phyloP scores from a whole-genome alignment of 2,888 invertebrate genomes.

The Drosophila testacea region DNA sequence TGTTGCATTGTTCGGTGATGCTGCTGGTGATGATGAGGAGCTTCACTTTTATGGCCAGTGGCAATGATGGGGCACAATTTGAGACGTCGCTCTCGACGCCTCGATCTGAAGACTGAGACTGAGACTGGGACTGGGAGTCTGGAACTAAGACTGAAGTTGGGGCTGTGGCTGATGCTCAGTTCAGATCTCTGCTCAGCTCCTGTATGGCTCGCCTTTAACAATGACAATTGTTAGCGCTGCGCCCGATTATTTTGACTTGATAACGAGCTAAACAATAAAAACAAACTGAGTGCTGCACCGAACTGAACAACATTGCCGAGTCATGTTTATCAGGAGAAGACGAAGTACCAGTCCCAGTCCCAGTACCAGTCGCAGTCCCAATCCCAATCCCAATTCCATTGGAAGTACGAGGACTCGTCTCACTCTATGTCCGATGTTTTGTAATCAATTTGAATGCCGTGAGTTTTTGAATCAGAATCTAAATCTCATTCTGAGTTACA shows the following conservation, averaged over 20 bases:
- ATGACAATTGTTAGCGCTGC: conserved; percentile 81
- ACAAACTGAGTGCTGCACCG: conserved; percentile 61
- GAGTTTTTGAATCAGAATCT: conserved; percentile 57
- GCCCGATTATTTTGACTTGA: conserved; percentile 85
- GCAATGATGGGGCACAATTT: conserved; percentile 77
- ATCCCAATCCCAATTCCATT: not conserved
- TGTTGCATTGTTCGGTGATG: conserved; percentile 80
- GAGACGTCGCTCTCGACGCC: conserved; percentile 50
- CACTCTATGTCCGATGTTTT: conserved; percentile 33
- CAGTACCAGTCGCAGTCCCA: not conserved
- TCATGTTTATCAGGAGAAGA: conserved; percentile 75
- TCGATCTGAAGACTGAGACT: conserved; percentile 16
- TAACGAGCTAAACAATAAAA: conserved; percentile 84
- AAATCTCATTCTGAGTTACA: conserved; percentile 32
- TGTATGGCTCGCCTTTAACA: conserved; percentile 76
- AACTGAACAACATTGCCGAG: conserved; percentile 61
- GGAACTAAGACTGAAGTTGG: not conserved
- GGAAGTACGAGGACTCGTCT: conserved; percentile 48
- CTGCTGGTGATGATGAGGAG: conserved; percentile 75
- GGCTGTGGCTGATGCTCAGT: conserved; percentile 7
- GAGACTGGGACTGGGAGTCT: not conserved
- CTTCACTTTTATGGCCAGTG: conserved; percentile 77
- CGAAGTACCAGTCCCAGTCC: conserved; percentile 14
- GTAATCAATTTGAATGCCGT: conserved; percentile 78
- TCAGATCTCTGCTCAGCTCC: conserved; percentile 50